Conservation (phyloP, 2,113 vertebrate species). For the Chaetops frenatus region DNA sequence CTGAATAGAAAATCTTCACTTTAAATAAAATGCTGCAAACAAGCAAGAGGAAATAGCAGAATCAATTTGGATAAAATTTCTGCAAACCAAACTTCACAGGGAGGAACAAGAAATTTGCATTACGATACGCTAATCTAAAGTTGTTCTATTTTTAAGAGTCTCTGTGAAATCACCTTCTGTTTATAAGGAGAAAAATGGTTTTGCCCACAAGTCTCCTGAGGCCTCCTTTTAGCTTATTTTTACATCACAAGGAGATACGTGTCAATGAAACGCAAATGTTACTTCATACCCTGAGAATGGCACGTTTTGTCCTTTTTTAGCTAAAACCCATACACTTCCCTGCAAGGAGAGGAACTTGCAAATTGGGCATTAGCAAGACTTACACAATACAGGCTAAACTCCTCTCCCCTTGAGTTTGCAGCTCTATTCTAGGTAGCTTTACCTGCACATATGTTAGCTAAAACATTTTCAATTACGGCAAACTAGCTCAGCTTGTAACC, state of each 20-base stretch:
- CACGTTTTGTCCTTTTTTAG: constrained; percentile 55
- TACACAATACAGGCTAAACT: background rate
- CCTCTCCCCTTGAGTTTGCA: background rate
- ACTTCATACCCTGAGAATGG: background rate
- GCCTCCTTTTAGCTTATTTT: background rate
- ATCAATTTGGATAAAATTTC: background rate
- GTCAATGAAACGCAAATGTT: background rate
- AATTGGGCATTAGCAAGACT: background rate
- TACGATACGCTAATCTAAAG: background rate
- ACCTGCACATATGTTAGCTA: background rate
- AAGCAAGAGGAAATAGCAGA: background rate
- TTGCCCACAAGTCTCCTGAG: background rate
- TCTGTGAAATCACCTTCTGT: constrained; percentile 18
- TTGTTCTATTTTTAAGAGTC: background rate
- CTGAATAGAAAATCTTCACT: background rate
- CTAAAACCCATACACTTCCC: background rate
- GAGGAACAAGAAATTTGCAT: background rate
- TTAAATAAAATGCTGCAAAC: background rate
- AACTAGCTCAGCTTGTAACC: too few relatives aligned
- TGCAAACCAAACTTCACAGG: background rate
- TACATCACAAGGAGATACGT: constrained; percentile 11
- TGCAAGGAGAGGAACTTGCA: constrained; percentile 25
- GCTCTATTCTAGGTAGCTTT: background rate
- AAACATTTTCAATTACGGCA: background rate
- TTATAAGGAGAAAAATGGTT: background rate